phyloP scores from a whole-genome alignment of 2,797 vertebrate species.

The Trachurus trachurus region DNA sequence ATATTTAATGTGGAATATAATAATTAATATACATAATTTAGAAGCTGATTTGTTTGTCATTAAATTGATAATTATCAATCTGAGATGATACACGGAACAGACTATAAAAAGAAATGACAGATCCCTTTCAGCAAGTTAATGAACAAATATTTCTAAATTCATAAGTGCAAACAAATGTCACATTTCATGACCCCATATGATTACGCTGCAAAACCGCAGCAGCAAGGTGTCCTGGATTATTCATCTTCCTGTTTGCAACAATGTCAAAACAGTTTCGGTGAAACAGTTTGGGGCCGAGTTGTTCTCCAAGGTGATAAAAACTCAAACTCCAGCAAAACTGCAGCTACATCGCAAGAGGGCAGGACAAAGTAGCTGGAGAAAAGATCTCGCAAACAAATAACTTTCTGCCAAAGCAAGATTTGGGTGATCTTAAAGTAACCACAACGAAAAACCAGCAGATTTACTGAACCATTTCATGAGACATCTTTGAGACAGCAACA shows the following conservation, averaged over 20 bases:
- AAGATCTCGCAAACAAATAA: constrained; percentile 11
- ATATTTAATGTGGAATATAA: not conserved
- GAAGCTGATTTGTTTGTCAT: not conserved
- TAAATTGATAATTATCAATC: constrained; percentile 6
- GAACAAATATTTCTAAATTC: not conserved
- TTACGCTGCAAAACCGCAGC: constrained; percentile 22
- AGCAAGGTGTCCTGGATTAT: constrained; percentile 37
- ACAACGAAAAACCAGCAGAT: not conserved
- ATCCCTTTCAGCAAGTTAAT: constrained; percentile 4
- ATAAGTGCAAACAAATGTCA: constrained; percentile 1
- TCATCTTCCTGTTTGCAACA: constrained; percentile 49
- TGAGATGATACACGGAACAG: not conserved
- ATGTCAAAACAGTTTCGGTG: constrained; percentile 53
- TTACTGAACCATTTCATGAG: constrained; percentile 6
- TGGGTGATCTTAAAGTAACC: constrained; percentile 17
- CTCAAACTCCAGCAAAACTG: constrained; percentile 37
- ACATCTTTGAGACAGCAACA: constrained; percentile 5
- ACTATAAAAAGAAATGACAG: not conserved
- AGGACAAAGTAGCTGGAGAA: constrained; percentile 17
- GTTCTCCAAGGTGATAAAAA: constrained; percentile 51
- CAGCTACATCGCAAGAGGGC: constrained; percentile 38
- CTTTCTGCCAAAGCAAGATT: constrained; percentile 21
- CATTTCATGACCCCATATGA: constrained; percentile 21
- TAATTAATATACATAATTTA: not conserved
- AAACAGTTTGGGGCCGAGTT: constrained; percentile 44